Conservation (phyloP, 2,888 invertebrate species). For the Ditylenchus weischeri region DNA sequence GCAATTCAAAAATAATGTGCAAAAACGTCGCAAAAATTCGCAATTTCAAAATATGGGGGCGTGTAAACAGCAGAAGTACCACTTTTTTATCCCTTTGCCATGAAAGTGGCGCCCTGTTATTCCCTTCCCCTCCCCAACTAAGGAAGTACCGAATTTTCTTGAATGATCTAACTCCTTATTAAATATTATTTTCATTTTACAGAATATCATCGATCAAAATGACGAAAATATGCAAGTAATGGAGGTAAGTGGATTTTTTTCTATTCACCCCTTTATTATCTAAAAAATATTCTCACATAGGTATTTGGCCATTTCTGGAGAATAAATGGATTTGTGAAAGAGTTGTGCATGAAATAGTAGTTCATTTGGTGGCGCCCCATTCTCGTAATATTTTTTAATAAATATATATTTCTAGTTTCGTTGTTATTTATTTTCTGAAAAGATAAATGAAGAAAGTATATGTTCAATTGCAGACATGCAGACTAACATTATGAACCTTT, state of each 20-base stretch:
- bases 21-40: too few species aligned
- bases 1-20: too few species aligned
- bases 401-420: not conserved
- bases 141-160: too few species aligned
- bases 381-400: constrained; percentile 8
- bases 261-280: constrained; percentile 45
- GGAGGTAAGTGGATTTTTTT: constrained; percentile 50
- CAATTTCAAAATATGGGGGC: too few species aligned
- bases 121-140: too few species aligned
- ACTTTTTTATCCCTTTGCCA: too few species aligned
- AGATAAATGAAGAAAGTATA: not conserved
- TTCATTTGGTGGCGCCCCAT: not conserved
- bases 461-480: too few species aligned
- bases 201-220: constrained; percentile 57
- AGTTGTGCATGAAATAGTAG: constrained; percentile 38
- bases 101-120: too few species aligned
- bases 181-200: constrained; percentile 27
- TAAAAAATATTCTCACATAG: constrained; percentile 20
- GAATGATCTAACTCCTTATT: too few species aligned
- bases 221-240: constrained; percentile 59
- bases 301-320: constrained; percentile 40
- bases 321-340: constrained; percentile 41
- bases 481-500: too few species aligned
- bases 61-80: too few species aligned
- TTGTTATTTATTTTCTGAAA: constrained; percentile 5